Conservation (phyloP, 1,140 invertebrate genomes). For the Leptoteleia sp. region DNA sequence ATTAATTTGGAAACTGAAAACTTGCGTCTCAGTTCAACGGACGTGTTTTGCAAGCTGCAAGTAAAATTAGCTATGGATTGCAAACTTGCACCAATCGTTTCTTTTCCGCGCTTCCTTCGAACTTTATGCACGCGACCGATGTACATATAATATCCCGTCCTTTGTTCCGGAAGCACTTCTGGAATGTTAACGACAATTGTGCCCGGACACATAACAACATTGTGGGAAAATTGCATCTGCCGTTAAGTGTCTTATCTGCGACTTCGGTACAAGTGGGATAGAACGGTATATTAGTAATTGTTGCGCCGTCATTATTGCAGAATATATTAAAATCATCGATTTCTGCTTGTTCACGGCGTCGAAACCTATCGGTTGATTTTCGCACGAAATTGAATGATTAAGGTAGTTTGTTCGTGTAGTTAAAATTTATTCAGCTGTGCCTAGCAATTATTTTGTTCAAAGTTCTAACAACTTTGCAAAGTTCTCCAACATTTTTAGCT, state of each 20-base stretch:
- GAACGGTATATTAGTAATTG: too few species aligned
- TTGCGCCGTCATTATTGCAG: constrained; percentile 7
- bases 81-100: too few species aligned
- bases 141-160: constrained; percentile 7
- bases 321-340: constrained; percentile 40
- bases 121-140: constrained; percentile 26
- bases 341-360: neutral
- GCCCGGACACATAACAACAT: constrained; percentile 1
- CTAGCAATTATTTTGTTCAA: neutral
- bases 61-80: too few species aligned
- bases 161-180: constrained; percentile 9
- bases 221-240: constrained; percentile 32
- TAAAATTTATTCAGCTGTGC: too few species aligned
- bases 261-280: too few species aligned
- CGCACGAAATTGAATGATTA: constrained; percentile 9
- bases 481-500: too few species aligned
- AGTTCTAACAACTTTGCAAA: too few species aligned
- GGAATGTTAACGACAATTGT: constrained; percentile 9
- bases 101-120: neutral
- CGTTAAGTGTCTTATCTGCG: constrained; percentile 13
- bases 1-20: too few species aligned
- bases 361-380: neutral
- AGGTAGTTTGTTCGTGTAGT: neutral
- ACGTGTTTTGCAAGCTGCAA: too few species aligned
- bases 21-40: too few species aligned